Percentiles rank a stretch among this genome's conserved stretches.
Conservation (phyloP, 2,888 invertebrate genomes). For the Pollenia labialis region DNA sequence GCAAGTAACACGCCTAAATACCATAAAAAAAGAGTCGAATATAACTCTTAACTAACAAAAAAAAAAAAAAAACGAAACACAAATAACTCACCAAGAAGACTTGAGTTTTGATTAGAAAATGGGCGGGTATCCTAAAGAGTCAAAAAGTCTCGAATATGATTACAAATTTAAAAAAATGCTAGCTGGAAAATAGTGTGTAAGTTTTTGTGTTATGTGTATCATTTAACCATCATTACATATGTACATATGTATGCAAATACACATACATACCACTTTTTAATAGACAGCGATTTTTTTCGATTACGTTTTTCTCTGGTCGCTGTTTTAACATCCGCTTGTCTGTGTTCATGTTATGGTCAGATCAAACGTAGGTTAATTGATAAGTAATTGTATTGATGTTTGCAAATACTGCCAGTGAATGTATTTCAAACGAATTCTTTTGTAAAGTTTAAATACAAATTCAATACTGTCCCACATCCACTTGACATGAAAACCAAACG, state of each 20-base stretch:
- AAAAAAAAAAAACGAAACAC: too few species aligned
- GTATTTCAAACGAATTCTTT: not conserved
- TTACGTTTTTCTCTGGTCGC: conserved; percentile 16
- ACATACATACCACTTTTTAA: conserved; percentile 36
- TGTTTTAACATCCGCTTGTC: conserved; percentile 47
- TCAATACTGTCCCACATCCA: not conserved
- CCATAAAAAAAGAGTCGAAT: too few species aligned
- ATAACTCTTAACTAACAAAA: too few species aligned
- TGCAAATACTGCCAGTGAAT: not conserved
- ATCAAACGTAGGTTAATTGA: conserved; percentile 51
- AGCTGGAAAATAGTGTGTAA: too few species aligned
- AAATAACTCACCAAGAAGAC: too few species aligned
- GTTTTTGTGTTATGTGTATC: not conserved
- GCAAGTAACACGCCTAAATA: too few species aligned
- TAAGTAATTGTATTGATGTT: conserved; percentile 34
- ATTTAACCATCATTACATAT: not conserved
- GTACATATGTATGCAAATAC: not conserved
- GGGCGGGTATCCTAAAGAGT: too few species aligned
- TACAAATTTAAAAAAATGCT: too few species aligned
- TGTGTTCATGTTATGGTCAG: conserved; percentile 10
- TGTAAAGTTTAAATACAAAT: not conserved
- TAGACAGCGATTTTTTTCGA: conserved; percentile 23
- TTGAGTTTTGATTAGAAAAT: too few species aligned
- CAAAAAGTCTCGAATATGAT: too few species aligned
- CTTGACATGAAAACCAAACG: not conserved